phyloP scores from a whole-genome alignment of 2,113 vertebrate species.

The Notothenia coriiceps region DNA sequence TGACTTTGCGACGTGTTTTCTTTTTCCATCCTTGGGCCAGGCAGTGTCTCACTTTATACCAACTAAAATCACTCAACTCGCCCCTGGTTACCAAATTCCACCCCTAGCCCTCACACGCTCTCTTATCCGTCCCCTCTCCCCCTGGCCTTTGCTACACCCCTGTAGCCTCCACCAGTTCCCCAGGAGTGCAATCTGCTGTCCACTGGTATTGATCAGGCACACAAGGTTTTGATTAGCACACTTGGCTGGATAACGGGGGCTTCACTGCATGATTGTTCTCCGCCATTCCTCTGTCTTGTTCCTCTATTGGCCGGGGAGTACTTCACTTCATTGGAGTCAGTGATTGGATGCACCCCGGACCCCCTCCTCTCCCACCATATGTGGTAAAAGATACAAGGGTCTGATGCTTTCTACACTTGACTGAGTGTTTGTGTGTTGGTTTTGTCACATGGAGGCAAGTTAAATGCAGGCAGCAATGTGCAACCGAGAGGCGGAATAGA shows the following conservation, averaged over 20 bases:
- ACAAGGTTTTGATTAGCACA: conserved; percentile 83
- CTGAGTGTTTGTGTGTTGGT: conserved; percentile 62
- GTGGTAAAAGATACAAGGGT: conserved; percentile 45
- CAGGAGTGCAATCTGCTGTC: conserved; percentile 83
- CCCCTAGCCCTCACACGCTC: conserved; percentile 34
- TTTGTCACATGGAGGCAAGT: conserved; percentile 49
- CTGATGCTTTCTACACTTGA: conserved; percentile 50
- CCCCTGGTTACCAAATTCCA: conserved; percentile 58
- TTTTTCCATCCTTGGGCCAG: conserved; percentile 35
- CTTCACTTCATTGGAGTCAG: conserved; percentile 70
- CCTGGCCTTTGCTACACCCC: conserved; percentile 67
- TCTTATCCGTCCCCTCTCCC: conserved; percentile 59
- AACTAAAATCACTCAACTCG: conserved; percentile 79
- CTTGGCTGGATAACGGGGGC: conserved; percentile 74
- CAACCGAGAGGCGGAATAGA: conserved; percentile 18
- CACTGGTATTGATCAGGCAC: conserved; percentile 80
- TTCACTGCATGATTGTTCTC: conserved; percentile 68
- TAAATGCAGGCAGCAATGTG: conserved; percentile 39
- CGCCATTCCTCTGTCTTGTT: conserved; percentile 54
- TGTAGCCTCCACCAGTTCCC: conserved; percentile 65
- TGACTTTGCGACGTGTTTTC: conserved; percentile 22
- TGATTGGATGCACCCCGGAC: conserved; percentile 69
- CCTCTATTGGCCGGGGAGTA: conserved; percentile 62
- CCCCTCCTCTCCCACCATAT: conserved; percentile 9
- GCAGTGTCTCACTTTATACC: conserved; percentile 64